Base-by-base conservation (phyloP, 2,888 invertebrate genomes). In the Plagodis dolabraria region DNA sequence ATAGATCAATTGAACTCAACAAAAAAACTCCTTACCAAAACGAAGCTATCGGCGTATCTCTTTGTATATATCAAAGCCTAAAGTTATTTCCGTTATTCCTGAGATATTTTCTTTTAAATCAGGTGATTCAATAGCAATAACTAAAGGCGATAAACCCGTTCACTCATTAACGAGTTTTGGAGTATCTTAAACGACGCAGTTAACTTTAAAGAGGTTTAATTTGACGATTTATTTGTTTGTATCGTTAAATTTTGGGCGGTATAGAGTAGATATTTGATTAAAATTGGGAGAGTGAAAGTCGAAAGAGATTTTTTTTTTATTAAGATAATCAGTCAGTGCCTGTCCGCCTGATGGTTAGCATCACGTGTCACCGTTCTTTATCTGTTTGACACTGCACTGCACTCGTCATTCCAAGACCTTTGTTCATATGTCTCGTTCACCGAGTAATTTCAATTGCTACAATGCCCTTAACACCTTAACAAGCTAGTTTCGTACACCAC, bases 151-250 rank as follows among this genome's bases (percentile, higher is more conserved):
- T 87, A 86, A 86, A 85, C 63, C 82, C 77, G 85, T 89, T 83
- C 76, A 75, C 88, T 86, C 84, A 83, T 89, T 88, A 88, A 85
- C 80, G 75, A 71, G 63, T 69, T 62, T 64, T 53, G 52, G 67
- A 52, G 65, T 65, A 69, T 58, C 62, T 64, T 54, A 40, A 40
- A 49, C 48, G 61, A 60, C 70, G 63, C 74, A 70, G 72, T 76
- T 72, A 77, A 79, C 69, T 68, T 79, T 77, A 78, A 80, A 78
- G 72, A 75, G 74, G 60, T 80, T 84, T 85, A 84, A 87, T 88
- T 86, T 86, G 85, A 84, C 80, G 84, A 87, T 85, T 83, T 86
- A 87, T 88, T 82, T 86, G 79, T 83, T 65, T 66, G 58, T 60
- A 60, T 63, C 67, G 60, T 73, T 70, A 65, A 55, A 61, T 61